phyloP scores from a whole-genome alignment of 1,140 invertebrate genomes.

The Laupala kohalensis region DNA sequence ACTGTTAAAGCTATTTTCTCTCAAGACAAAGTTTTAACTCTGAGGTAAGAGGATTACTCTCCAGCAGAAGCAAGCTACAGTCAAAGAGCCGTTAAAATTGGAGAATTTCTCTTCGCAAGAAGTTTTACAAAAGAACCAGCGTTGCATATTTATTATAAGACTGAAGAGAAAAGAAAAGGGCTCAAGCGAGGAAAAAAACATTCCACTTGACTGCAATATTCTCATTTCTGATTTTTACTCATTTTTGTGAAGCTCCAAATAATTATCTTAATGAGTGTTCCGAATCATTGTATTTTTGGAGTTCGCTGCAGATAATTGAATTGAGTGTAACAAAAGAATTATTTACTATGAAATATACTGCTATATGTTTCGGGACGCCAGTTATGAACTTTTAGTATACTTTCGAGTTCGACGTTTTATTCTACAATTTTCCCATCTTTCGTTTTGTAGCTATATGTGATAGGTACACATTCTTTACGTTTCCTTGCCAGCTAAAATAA shows the following conservation, averaged over 20 bases:
- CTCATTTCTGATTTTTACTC: neutral
- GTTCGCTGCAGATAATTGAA: neutral
- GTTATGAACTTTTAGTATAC: too few species aligned
- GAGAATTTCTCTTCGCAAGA: neutral
- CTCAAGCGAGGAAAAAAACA: neutral
- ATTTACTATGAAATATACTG: too few species aligned
- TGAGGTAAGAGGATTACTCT: neutral
- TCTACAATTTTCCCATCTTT: too few species aligned
- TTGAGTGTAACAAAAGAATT: too few species aligned
- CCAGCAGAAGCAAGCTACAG: neutral
- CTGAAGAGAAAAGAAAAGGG: neutral
- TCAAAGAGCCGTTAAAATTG: neutral
- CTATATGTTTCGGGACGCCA: too few species aligned
- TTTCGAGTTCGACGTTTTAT: too few species aligned
- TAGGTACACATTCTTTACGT: too few species aligned
- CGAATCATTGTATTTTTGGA: neutral
- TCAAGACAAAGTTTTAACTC: neutral
- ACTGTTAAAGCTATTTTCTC: neutral
- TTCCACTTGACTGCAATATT: neutral
- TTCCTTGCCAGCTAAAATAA: too few species aligned
- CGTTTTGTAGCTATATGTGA: too few species aligned
- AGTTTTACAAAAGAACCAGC: neutral
- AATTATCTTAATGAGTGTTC: neutral
- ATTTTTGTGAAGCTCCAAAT: neutral
- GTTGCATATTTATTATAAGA: neutral